A percentile compares a stretch with the other conserved stretches of the same genome.
Conservation (phyloP, 2,797 vertebrate species). For the Melanotaenia nigrans region DNA sequence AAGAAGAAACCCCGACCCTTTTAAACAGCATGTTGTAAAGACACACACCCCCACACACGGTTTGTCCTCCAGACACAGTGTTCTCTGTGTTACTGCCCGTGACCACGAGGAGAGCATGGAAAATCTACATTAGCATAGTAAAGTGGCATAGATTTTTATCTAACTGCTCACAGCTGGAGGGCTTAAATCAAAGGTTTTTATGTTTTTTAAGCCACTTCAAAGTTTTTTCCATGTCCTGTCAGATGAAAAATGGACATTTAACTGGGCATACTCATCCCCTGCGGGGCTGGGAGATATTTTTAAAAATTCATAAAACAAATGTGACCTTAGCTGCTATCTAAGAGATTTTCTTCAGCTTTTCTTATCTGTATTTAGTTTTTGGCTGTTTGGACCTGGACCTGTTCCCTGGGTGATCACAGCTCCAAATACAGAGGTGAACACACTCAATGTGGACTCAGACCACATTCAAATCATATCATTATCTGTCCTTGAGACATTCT, state of each 20-base stretch:
- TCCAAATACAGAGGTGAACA: neutral
- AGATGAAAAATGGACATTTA: neutral
- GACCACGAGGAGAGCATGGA: constrained; percentile 13
- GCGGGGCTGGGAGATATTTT: neutral
- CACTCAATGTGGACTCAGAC: neutral
- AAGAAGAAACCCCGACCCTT: constrained; percentile 27
- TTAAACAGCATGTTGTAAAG: constrained; percentile 31
- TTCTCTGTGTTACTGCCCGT: constrained; percentile 18
- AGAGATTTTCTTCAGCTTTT: neutral
- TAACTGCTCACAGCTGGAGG: constrained; percentile 4
- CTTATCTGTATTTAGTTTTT: neutral
- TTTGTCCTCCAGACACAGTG: neutral
- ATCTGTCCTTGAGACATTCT: neutral
- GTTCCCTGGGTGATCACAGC: neutral
- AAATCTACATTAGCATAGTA: constrained; percentile 9
- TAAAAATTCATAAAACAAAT: neutral
- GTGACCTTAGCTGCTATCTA: neutral
- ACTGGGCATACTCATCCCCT: constrained; percentile 2
- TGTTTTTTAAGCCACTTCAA: constrained; percentile 1
- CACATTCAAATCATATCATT: neutral
- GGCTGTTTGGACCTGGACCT: neutral
- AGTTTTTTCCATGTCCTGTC: constrained; percentile 1
- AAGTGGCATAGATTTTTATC: constrained; percentile 27
- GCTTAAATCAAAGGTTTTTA: neutral
- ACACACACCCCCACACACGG: neutral